Percentiles rank a stretch among this genome's conserved stretches.
Conservation (phyloP, 2,797 vertebrate species). For the Intellagama lesueurii region DNA sequence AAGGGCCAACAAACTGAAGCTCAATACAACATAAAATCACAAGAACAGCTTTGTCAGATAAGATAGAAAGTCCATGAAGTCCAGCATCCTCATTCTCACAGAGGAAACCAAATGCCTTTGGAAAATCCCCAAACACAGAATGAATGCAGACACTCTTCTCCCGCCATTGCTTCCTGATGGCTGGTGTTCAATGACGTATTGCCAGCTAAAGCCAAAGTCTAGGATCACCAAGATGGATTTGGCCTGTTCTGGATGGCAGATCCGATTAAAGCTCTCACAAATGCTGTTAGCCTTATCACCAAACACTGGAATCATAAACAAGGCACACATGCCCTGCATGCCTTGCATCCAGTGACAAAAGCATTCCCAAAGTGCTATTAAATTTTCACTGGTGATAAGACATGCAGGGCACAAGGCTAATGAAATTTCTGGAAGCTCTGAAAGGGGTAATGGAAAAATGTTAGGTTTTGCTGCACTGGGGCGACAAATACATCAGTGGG, state of each 20-base stretch:
- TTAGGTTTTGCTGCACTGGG: not conserved
- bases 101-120: not conserved
- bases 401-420: not conserved
- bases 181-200: not conserved
- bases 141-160: not conserved
- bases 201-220: not conserved
- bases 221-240: not conserved
- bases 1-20: not conserved
- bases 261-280: not conserved
- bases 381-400: not conserved
- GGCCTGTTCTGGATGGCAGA: not conserved
- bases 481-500: not conserved
- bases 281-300: not conserved
- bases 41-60: not conserved
- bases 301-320: not conserved
- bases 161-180: not conserved
- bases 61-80: not conserved
- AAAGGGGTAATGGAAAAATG: not conserved
- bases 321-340: not conserved
- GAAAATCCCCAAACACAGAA: not conserved
- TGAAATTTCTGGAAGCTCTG: not conserved
- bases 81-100: not conserved
- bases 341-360: not conserved
- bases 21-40: not conserved
- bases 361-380: not conserved